A percentile compares a stretch with the other conserved stretches of the same genome.
Conservation (phyloP, 2,113 vertebrate genomes). For the Tyrannus savana region DNA sequence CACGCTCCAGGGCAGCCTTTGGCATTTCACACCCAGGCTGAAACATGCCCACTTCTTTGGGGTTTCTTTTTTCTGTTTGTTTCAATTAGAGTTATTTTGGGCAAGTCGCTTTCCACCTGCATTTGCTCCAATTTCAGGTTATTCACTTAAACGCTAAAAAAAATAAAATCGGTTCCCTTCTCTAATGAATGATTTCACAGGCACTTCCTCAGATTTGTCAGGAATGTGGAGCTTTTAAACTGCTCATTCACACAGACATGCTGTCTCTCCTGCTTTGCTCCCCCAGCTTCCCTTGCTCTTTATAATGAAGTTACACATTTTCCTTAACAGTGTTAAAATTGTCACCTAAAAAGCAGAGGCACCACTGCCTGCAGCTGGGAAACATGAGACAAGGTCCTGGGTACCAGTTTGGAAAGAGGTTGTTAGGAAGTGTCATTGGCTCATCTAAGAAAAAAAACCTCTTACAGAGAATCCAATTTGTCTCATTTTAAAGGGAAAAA, state of each 20-base stretch:
- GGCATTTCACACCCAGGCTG: not conserved
- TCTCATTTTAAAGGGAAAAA: not conserved
- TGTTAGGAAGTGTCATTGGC: not conserved
- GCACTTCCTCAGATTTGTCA: not conserved
- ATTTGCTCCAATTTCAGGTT: not conserved
- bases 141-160: not conserved
- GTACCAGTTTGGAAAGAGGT: not conserved
- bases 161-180: not conserved
- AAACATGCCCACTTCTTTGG: accelerated
- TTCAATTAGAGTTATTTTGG: not conserved
- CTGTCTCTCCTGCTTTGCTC: not conserved
- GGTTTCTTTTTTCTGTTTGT: not conserved
- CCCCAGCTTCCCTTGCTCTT: not conserved
- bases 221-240: not conserved
- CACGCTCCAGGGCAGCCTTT: accelerated
- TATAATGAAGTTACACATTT: not conserved
- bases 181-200: not conserved
- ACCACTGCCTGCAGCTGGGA: not conserved
- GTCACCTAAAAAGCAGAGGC: not conserved
- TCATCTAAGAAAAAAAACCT: not conserved
- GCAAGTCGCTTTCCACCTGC: not conserved
- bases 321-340: not conserved
- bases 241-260: not conserved
- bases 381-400: not conserved
- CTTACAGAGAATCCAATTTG: not conserved